Conservation (phyloP, 2,888 invertebrate species). For the Platycnemis pennipes region DNA sequence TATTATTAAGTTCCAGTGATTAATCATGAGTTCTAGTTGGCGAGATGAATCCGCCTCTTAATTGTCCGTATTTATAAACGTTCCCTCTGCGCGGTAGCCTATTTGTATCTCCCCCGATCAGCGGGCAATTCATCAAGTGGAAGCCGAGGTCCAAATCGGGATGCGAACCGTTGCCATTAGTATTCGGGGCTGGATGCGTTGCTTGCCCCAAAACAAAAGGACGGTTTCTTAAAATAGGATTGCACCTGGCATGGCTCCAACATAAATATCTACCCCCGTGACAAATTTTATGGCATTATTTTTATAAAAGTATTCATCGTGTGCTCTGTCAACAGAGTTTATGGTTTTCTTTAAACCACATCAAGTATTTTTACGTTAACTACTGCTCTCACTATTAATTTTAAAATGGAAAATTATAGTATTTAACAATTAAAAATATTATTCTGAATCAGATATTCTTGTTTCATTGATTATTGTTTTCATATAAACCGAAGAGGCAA, state of each 20-base stretch:
- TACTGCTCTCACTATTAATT: no score
- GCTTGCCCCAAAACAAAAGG: background rate
- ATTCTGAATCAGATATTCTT: no score
- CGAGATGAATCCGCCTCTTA: background rate
- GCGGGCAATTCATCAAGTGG: slow-evolving; percentile 14
- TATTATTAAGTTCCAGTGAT: background rate
- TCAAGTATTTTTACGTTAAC: no score
- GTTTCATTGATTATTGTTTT: no score
- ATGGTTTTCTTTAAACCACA: no score
- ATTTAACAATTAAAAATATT: no score
- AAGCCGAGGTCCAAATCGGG: slow-evolving; percentile 11
- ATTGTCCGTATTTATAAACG: slow-evolving; percentile 18
- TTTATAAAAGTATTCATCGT: no score
- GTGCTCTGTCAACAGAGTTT: no score
- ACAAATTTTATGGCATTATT: background rate
- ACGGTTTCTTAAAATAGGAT: background rate
- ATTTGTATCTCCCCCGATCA: slow-evolving; percentile 22
- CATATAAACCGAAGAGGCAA: no score
- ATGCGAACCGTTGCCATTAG: background rate
- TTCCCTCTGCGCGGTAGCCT: slow-evolving; percentile 3
- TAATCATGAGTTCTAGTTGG: background rate
- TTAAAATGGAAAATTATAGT: no score
- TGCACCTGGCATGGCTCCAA: background rate
- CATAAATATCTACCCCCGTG: background rate
- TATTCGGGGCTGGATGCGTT: background rate